A percentile compares a stretch with the other conserved stretches of the same genome.
These are phyloP conservation scores for Chinchilla lanigera DNA, from an alignment of 2,113 vertebrate species.

Conservation along the genomic window DNA sequence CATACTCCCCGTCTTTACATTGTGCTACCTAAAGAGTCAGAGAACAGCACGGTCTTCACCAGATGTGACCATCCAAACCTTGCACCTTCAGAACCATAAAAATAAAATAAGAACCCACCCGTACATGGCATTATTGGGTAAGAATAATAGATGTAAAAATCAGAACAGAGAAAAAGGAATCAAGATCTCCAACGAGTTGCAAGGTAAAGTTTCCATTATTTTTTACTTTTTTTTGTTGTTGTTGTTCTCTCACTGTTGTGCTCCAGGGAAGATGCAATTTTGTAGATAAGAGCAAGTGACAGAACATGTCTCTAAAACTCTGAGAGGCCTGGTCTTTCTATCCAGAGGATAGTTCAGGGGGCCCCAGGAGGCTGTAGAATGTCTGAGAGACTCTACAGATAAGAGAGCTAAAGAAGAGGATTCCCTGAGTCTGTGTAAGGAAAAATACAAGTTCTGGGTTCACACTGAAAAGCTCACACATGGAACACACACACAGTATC, in stretches of 20 bases:
- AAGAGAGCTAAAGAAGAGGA: neutral
- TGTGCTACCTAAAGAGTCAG: neutral
- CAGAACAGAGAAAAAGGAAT: neutral
- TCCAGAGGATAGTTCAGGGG: neutral
- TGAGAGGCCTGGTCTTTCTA: neutral
- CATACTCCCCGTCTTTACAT: neutral
- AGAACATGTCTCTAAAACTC: neutral
- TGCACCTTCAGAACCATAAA: neutral
- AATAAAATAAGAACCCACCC: neutral
- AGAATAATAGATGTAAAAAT: neutral
- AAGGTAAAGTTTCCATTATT: neutral
- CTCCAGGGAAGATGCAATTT: no score
- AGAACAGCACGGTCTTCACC: neutral
- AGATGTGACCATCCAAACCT: no score
- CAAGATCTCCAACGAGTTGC: neutral
- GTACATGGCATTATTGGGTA: neutral
- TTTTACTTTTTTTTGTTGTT: neutral
- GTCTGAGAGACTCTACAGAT: neutral
- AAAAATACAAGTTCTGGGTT: neutral
- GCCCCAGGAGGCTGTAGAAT: neutral
- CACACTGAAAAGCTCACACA: neutral
- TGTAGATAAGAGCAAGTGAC: neutral
- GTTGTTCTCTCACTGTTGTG: neutral
- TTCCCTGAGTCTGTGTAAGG: neutral
- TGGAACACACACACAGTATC: neutral